These are phyloP conservation scores for Machimus atricapillus DNA, from an alignment of 2,888 invertebrate genomes.

Conservation along the genomic window DNA sequence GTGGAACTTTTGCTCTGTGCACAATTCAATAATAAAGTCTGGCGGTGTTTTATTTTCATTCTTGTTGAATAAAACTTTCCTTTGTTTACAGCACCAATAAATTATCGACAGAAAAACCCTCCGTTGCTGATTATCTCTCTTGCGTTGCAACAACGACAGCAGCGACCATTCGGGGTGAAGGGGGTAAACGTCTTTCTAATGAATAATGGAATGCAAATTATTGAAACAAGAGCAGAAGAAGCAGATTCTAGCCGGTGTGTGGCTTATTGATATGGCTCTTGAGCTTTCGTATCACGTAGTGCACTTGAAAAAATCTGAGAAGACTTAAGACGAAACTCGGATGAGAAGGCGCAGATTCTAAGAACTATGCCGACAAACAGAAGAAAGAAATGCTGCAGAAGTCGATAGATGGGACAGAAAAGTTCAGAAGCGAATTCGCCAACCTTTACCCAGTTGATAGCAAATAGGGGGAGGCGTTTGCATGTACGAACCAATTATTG, in stretches of 20 bases:
- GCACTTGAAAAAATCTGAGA: background rate
- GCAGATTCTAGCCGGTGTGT: background rate
- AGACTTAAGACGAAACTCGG: background rate
- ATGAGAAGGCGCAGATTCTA: background rate
- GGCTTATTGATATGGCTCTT: background rate
- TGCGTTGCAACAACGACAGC: background rate
- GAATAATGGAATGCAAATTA: slow-evolving; percentile 18
- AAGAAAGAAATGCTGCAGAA: background rate
- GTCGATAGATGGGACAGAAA: background rate
- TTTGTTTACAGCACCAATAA: slow-evolving; percentile 5
- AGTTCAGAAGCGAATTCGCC: background rate
- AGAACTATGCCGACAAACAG: background rate
- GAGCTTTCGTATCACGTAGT: slow-evolving; percentile 1
- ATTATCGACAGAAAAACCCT: background rate
- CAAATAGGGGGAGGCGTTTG: background rate
- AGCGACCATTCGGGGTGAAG: background rate
- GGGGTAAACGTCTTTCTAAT: background rate
- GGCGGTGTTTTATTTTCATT: background rate
- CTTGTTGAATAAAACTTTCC: background rate
- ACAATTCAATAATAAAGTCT: background rate
- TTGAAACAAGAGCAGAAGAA: background rate
- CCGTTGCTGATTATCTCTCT: background rate
- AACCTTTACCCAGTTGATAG: background rate
- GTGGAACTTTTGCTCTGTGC: background rate
- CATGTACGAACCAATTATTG: background rate